phyloP scores from a whole-genome alignment of 2,797 vertebrate species.

The Danio tinwini region DNA sequence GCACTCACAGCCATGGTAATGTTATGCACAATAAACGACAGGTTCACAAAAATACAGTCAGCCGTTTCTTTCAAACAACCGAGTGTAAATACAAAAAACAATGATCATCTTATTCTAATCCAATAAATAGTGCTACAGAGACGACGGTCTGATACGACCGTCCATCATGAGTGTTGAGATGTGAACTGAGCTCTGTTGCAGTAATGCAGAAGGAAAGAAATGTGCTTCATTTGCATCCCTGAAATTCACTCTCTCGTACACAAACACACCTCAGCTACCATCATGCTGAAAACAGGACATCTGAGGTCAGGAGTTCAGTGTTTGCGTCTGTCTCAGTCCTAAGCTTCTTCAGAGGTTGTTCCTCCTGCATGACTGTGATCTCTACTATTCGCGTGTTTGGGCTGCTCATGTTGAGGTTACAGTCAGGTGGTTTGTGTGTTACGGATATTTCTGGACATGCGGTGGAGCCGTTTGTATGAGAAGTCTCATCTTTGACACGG shows the following conservation, averaged over 20 bases:
- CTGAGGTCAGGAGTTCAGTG: slow-evolving; percentile 65
- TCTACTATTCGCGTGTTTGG: slow-evolving; percentile 22
- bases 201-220: slow-evolving; percentile 10
- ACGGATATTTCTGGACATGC: slow-evolving; percentile 65
- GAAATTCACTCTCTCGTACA: slow-evolving; percentile 42
- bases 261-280: slow-evolving; percentile 18
- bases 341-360: slow-evolving; percentile 83
- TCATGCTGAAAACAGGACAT: slow-evolving; percentile 20
- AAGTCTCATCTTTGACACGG: slow-evolving; percentile 75
- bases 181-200: slow-evolving; percentile 34
- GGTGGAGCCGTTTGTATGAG: slow-evolving; percentile 83
- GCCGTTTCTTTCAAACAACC: neutral
- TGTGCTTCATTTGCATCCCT: slow-evolving; percentile 47
- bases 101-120: slow-evolving; percentile 9
- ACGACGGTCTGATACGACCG: neutral
- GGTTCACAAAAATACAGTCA: slow-evolving; percentile 16
- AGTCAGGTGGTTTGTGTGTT: slow-evolving; percentile 5
- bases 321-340: slow-evolving; percentile 80
- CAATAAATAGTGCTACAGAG: slow-evolving; percentile 42
- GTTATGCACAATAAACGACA: neutral
- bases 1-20: neutral
- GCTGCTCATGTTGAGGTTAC: slow-evolving; percentile 32
- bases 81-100: neutral
- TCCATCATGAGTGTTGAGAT: slow-evolving; percentile 23
- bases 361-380: slow-evolving; percentile 35